These are phyloP conservation scores for Lagopus leucura DNA, from an alignment of 2,113 vertebrate genomes.

Conservation along the genomic window DNA sequence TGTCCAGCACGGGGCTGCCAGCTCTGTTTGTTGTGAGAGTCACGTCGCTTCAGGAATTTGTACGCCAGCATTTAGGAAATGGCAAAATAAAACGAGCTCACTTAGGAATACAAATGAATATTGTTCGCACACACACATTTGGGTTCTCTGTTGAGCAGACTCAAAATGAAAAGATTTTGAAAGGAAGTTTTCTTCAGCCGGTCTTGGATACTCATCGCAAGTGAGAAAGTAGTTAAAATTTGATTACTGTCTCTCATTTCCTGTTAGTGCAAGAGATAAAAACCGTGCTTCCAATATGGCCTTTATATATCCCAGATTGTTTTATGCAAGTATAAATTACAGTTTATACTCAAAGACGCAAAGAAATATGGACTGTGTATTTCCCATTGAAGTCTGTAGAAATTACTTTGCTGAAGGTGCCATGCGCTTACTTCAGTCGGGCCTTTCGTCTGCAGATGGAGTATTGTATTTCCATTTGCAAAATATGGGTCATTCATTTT, in stretches of 20 bases:
- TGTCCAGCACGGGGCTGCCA: neutral
- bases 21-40: constrained; percentile 53
- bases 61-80: constrained; percentile 33
- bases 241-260: constrained; percentile 56
- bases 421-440: neutral
- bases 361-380: neutral
- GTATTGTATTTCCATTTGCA: neutral
- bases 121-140: neutral
- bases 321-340: neutral
- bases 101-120: constrained; percentile 9
- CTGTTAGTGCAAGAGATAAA: constrained; percentile 36
- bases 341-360: constrained; percentile 15
- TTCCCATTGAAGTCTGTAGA: neutral
- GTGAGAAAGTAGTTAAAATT: constrained; percentile 40
- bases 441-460: constrained; percentile 35
- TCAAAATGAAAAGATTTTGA: neutral
- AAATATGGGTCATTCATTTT: neutral
- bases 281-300: neutral
- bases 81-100: constrained; percentile 34
- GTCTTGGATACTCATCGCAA: neutral
- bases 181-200: neutral
- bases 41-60: constrained; percentile 36
- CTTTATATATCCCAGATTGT: constrained; percentile 54
- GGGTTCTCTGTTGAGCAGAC: neutral
- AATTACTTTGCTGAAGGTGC: constrained; percentile 22